Base-by-base conservation (phyloP, 2,888 invertebrate species). In the Drosophila hawaiiensis region DNA sequence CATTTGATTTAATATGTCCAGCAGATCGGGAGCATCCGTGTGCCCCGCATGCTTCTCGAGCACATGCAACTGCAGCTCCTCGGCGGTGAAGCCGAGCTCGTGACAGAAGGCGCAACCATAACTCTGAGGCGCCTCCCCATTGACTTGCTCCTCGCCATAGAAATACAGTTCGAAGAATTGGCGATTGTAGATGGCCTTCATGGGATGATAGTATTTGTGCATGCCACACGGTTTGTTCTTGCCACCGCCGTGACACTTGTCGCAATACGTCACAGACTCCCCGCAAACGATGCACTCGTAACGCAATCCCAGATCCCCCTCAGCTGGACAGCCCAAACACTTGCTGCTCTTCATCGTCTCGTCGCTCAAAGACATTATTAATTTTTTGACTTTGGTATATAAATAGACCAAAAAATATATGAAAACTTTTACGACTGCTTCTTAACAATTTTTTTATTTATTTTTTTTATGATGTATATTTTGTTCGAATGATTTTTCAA, bases 171-270 rank as follows among this genome's bases (percentile, higher is more conserved):
- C 65, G 12, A 79, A 74, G 54, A 29, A 35, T 7, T 49, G 10
- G 7, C 25, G 31, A 69, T 60, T 88, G 33, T 72, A 81, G 3
- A 80, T 64, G 22, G 75, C 88, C 59, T 73, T 75, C 88, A 84
- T 88, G 22, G 88, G 89, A 68, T 85, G 85, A 54, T 74, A 85
- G 31, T 78, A 78, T 29, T 78, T 85, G 62, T 88, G 89, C 29
- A 22, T 39, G 6, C 62, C 54, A 29, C 19, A 37, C 6, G 67
- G 7, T 12, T 9, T 6, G 29, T 75, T 73, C 52, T 73, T 76
- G 55, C 65, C 76, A 22, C 22, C 29, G 6, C 74, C 61, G 19
- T 67, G 74, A 19, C 85, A 88, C 6, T 43, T 39, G 22, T 69
- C 80, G 31, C 89, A 85, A 54, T 73, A 84, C 14, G 63, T 71